These are phyloP conservation scores for Trididemnum nubilum DNA, from an alignment of 23 tunicate species.

Conservation along the genomic window DNA sequence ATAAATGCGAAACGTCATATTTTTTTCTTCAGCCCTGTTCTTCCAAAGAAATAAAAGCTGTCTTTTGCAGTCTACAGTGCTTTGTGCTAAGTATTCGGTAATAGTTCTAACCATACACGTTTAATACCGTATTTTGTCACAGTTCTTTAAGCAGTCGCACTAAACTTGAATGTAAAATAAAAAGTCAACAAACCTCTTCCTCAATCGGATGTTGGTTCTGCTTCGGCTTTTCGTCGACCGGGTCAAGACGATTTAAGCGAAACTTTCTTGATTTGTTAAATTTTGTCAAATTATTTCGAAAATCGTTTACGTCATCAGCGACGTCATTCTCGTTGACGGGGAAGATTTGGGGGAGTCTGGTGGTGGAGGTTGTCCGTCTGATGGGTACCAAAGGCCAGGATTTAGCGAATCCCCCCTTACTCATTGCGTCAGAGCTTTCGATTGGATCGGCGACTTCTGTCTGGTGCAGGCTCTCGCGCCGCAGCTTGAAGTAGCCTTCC, in stretches of 20 bases:
- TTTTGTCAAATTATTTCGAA: background rate
- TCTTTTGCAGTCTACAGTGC: too few species aligned
- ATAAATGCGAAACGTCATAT: too few species aligned
- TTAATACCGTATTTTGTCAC: too few species aligned
- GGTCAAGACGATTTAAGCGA: background rate
- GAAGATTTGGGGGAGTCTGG: background rate
- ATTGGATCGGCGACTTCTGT: background rate
- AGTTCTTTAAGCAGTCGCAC: too few species aligned
- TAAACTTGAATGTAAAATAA: too few species aligned
- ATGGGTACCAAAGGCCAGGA: conserved; percentile 6
- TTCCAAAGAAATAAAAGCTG: too few species aligned
- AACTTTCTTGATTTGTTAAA: background rate
- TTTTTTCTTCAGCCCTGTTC: too few species aligned
- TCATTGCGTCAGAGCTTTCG: background rate
- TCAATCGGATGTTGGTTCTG: too few species aligned
- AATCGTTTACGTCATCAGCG: background rate
- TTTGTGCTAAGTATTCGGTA: too few species aligned
- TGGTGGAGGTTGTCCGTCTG: background rate
- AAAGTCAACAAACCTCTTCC: too few species aligned
- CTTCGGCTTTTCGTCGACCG: background rate
- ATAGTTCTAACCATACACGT: too few species aligned
- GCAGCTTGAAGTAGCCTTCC: background rate
- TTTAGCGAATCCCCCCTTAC: conserved; percentile 5
- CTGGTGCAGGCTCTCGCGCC: background rate
- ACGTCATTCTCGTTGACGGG: background rate